Conservation (phyloP, 2,888 invertebrate species). For the Ptychoptera contaminata region DNA sequence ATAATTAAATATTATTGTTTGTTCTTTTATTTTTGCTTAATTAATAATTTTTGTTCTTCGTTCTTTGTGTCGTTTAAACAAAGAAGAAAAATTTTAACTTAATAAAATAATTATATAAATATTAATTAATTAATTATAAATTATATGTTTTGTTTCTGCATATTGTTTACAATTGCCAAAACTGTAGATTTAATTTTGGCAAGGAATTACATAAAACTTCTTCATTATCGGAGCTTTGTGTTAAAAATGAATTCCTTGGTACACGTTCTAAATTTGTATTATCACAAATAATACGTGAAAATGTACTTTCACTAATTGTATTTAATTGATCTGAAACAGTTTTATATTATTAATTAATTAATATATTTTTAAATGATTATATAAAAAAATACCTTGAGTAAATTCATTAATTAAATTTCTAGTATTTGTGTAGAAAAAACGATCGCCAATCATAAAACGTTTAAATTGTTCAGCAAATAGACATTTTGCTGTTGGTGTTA, state of each 20-base stretch:
- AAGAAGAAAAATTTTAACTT: too few relatives aligned
- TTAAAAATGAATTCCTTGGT: constrained; percentile 1
- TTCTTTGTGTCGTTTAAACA: too few relatives aligned
- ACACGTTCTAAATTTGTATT: constrained; percentile 43
- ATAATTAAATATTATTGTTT: too few relatives aligned
- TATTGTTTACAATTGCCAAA: neutral
- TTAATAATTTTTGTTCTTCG: too few relatives aligned
- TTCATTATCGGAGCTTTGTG: neutral
- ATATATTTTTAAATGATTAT: too few relatives aligned
- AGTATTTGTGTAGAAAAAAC: constrained; percentile 57
- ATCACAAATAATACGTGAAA: constrained; percentile 48
- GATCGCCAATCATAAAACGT: constrained; percentile 45
- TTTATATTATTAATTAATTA: constrained; percentile 4
- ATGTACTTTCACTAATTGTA: constrained; percentile 44
- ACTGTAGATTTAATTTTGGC: neutral
- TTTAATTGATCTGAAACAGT: constrained; percentile 34
- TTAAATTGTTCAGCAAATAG: constrained; percentile 58
- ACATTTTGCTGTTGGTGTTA: constrained; percentile 53
- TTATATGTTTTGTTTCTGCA: too few relatives aligned
- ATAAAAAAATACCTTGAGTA: too few relatives aligned
- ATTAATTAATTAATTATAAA: too few relatives aligned
- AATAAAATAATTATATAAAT: too few relatives aligned
- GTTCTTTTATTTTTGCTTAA: too few relatives aligned
- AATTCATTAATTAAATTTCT: neutral
- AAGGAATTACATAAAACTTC: neutral